Conservation (phyloP, 2,113 vertebrate genomes). For the Embiotoca jacksoni region DNA sequence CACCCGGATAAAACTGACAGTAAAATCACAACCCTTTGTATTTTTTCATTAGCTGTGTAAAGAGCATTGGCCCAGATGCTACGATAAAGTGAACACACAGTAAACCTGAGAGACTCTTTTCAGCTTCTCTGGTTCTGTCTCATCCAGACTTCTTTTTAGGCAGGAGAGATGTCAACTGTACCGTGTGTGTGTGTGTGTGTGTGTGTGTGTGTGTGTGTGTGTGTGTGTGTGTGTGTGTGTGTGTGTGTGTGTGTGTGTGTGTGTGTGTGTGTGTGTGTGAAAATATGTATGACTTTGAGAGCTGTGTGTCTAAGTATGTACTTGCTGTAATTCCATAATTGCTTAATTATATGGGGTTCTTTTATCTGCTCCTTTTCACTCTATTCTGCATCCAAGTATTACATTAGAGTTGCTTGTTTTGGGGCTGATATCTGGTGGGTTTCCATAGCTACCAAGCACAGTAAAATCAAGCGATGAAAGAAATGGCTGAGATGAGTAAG, state of each 20-base stretch:
- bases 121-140: slow-evolving; percentile 37
- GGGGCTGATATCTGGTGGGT: slow-evolving; percentile 52
- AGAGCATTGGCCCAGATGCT: slow-evolving; percentile 35
- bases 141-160: slow-evolving; percentile 23
- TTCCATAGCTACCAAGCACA: slow-evolving; percentile 63
- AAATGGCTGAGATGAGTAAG: slow-evolving; percentile 47
- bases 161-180: slow-evolving; percentile 17
- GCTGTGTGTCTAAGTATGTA: slow-evolving; percentile 21
- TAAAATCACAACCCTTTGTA: slow-evolving; percentile 28
- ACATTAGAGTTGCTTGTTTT: slow-evolving; percentile 69
- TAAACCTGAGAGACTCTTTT: slow-evolving; percentile 41
- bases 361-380: slow-evolving; percentile 58
- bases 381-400: slow-evolving; percentile 63
- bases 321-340: slow-evolving; percentile 51
- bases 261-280: neutral
- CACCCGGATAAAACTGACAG: slow-evolving; percentile 2
- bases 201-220: slow-evolving; percentile 1
- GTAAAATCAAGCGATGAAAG: slow-evolving; percentile 37
- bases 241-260: slow-evolving; percentile 15
- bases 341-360: slow-evolving; percentile 43
- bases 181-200: slow-evolving; percentile 6
- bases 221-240: slow-evolving; percentile 5
- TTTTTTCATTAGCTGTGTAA: slow-evolving; percentile 54
- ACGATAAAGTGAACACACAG: slow-evolving; percentile 41
- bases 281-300: slow-evolving; percentile 1